Conservation (phyloP, 1,140 invertebrate species). For the Cyrtorhinus lividipennis region DNA sequence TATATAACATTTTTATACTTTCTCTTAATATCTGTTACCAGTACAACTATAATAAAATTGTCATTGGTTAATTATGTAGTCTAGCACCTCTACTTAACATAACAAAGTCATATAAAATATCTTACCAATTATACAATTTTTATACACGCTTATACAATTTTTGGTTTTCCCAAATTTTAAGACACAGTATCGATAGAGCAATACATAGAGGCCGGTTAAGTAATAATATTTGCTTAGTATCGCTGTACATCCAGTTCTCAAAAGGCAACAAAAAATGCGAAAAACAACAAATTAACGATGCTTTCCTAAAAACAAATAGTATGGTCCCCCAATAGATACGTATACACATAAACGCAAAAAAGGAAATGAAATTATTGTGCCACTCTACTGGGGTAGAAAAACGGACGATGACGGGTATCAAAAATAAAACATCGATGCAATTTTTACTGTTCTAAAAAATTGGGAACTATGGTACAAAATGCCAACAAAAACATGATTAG, state of each 20-base stretch:
- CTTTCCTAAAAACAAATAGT: neutral
- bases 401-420: neutral
- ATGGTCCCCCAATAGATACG: neutral
- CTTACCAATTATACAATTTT: constrained; percentile 11
- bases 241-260: neutral
- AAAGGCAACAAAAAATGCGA: neutral
- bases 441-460: neutral
- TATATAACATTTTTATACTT: neutral
- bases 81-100: constrained; percentile 17
- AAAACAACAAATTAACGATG: neutral
- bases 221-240: neutral
- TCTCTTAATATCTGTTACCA: neutral
- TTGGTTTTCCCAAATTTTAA: neutral
- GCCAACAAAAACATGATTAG: neutral
- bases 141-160: neutral
- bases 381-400: neutral
- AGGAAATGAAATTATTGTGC: neutral
- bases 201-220: neutral
- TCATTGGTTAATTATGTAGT: neutral
- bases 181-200: neutral
- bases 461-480: neutral
- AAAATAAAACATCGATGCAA: neutral
- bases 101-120: constrained; percentile 18
- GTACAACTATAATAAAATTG: constrained; percentile 1
- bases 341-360: no score